phyloP scores from a whole-genome alignment of 2,113 vertebrate species.

The Cryptotis parvus region DNA sequence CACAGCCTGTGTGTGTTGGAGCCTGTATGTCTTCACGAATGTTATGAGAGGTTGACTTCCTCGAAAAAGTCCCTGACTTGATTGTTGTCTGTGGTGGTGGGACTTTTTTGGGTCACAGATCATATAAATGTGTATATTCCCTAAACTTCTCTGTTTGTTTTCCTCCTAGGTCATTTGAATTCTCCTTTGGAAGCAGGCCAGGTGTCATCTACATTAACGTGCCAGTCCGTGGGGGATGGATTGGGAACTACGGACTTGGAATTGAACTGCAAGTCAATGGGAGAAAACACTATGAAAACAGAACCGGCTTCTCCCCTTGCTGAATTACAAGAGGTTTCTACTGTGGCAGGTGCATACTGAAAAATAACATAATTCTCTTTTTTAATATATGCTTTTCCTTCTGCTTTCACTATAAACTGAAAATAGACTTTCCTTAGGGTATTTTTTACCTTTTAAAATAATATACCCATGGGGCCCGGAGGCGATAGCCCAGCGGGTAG shows the following conservation, averaged over 20 bases:
- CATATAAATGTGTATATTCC: not conserved
- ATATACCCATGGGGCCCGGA: too few species aligned
- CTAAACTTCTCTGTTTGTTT: not conserved
- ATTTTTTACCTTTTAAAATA: too few species aligned
- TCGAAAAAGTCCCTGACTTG: conserved; percentile 40
- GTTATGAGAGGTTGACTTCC: conserved; percentile 10
- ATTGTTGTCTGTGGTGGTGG: conserved; percentile 33
- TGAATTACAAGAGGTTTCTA: conserved; percentile 81
- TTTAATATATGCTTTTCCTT: conserved; percentile 43
- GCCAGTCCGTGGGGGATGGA: conserved; percentile 76
- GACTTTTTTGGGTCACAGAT: conserved; percentile 27
- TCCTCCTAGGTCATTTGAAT: conserved; percentile 81
- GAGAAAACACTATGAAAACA: conserved; percentile 82
- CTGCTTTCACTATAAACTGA: conserved; percentile 43
- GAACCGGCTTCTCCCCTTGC: conserved; percentile 74
- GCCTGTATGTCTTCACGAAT: conserved; percentile 16
- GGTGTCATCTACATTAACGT: conserved; percentile 76
- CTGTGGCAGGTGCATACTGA: conserved; percentile 85
- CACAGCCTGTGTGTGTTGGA: not conserved
- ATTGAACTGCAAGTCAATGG: conserved; percentile 80
- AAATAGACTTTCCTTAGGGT: not conserved
- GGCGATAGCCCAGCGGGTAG: too few species aligned
- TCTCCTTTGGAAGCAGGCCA: conserved; percentile 82
- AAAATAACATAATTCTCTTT: conserved; percentile 57
- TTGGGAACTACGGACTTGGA: conserved; percentile 68